Evolutionary conservation across 2,113 vertebrate genomes (phyloP).

Genomic region (Trichechus manatus): DNA sequence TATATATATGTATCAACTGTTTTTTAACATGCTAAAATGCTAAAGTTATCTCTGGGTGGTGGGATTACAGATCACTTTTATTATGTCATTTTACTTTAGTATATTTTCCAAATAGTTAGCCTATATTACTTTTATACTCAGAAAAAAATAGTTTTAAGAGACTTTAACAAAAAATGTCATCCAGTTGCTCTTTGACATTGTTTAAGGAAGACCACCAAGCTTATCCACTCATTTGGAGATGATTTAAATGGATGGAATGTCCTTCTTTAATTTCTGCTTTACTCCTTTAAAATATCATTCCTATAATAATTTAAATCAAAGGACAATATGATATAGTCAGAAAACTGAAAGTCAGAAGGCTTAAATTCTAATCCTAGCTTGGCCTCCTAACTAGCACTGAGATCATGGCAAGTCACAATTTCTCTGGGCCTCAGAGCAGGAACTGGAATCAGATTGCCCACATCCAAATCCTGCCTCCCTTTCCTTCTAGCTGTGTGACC

Average conservation of each 20-base stretch:
- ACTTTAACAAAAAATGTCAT: not conserved
- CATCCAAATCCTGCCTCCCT: not conserved
- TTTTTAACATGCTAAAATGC: conserved; percentile 28
- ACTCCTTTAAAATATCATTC: not conserved
- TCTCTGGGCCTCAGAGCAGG: not conserved
- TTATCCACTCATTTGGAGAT: not conserved
- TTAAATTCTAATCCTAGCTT: not conserved
- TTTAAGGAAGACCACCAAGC: not conserved
- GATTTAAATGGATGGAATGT: not conserved
- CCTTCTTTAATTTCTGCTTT: not conserved
- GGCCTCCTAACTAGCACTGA: not conserved
- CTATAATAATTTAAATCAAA: conserved; percentile 20
- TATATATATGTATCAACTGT: not conserved
- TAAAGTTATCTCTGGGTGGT: not conserved
- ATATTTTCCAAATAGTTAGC: not conserved
- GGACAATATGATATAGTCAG: not conserved
- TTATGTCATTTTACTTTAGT: not conserved
- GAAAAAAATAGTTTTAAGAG: conserved; percentile 31
- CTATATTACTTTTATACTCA: conserved; percentile 11
- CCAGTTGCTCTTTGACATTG: not conserved
- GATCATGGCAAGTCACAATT: not conserved
- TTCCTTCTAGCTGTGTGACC: not conserved
- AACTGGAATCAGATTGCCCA: not conserved
- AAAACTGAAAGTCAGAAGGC: not conserved
- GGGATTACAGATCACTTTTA: not conserved